Base-by-base conservation (phyloP, 2,888 invertebrate species). In the Brenthis daphne region DNA sequence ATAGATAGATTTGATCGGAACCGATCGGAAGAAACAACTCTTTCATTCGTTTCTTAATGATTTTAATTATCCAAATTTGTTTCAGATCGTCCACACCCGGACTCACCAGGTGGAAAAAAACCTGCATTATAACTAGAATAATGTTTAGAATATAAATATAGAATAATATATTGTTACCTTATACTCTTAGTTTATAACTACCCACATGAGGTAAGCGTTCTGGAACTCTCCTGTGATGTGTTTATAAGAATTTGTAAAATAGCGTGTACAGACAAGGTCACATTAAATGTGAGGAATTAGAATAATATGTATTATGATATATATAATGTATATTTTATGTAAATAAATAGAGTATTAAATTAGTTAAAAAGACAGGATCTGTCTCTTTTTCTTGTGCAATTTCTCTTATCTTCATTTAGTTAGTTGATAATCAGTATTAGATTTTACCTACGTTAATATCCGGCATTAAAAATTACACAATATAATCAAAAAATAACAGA, bases 141-240 rank as follows among this genome's bases (percentile, higher is more conserved):
- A 73, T 78, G 75, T 77, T 80, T 81, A 79, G 71, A 76, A 78
- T 60, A 68, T 51, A 60, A 60, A 60, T 68, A 67, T 65, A 71
- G 57, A 65, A 77, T 77, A 82, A 82, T 85, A 84, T 79, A 81
- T 85, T 87, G 89, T 89, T 89, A 89, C 90, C 89, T 72, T 74
- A 73, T 72, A 69, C 70, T 69, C 60, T 70, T 73, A 68, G 68
- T 71, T 73, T 69, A 64, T 70, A 70, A 67, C 56, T 68, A 61
- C 64, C 67, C 65, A 56, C 58, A 64, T 83, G 79, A 75, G 69
- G 70, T 74, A 71, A 83, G 85, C 86, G 89, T 90, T 91, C 88
- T 92, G 91, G 92, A 92, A 92, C 92, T 91, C 89, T 87, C 87
- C 92, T 92, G 92, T 92, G 92, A 92, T 87, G 84, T 89, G 82